Percentiles rank a stretch among this genome's conserved stretches.
These are phyloP conservation scores for Phalera bucephala DNA, from an alignment of 2,888 invertebrate species.

Conservation along the genomic window DNA sequence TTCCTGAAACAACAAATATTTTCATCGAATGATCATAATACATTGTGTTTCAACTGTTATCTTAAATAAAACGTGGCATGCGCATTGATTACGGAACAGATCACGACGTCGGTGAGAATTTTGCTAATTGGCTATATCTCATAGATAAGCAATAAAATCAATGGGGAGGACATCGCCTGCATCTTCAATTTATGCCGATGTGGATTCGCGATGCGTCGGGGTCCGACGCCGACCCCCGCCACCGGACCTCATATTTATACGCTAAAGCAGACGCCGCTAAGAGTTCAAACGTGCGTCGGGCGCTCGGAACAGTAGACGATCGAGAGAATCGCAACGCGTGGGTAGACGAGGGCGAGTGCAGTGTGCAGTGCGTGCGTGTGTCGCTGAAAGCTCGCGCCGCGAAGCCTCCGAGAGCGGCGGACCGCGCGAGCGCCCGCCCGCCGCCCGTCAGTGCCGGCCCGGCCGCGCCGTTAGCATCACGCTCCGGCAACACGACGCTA, in stretches of 20 bases:
- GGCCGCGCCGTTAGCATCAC: slow-evolving; percentile 79
- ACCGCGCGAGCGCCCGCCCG: slow-evolving; percentile 52
- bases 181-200: slow-evolving; percentile 79
- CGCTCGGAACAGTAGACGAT: slow-evolving; percentile 80
- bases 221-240: slow-evolving; percentile 76
- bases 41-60: slow-evolving; percentile 34
- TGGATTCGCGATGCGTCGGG: slow-evolving; percentile 77
- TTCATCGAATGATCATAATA: no score
- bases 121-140: slow-evolving; percentile 76
- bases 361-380: slow-evolving; percentile 82
- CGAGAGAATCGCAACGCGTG: slow-evolving; percentile 70
- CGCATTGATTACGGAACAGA: slow-evolving; percentile 57
- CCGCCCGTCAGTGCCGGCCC: slow-evolving; percentile 81
- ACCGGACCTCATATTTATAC: slow-evolving; percentile 81
- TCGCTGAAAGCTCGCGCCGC: slow-evolving; percentile 80
- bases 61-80: slow-evolving; percentile 52
- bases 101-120: slow-evolving; percentile 66
- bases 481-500: slow-evolving; percentile 56
- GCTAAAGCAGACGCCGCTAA: slow-evolving; percentile 75
- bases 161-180: slow-evolving; percentile 78
- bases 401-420: slow-evolving; percentile 70
- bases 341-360: slow-evolving; percentile 80
- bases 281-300: slow-evolving; percentile 82
- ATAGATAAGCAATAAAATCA: slow-evolving; percentile 78
- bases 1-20: not conserved